A percentile compares a stretch with the other conserved stretches of the same genome.
phyloP scores from a whole-genome alignment of 23 tunicate species.

The Halocynthia aurantium region DNA sequence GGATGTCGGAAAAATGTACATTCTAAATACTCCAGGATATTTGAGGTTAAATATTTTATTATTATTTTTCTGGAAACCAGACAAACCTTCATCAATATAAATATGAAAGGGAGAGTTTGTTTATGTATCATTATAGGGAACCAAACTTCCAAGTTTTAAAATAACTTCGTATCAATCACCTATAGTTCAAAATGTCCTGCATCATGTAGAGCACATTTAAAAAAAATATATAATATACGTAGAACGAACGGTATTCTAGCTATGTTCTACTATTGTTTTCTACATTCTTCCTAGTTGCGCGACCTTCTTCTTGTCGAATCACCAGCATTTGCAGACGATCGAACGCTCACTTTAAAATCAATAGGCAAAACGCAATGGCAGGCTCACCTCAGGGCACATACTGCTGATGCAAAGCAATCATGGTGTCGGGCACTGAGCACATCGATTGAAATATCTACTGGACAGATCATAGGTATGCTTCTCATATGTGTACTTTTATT shows the following conservation, averaged over 20 bases:
- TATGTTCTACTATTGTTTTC: neutral
- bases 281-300: neutral
- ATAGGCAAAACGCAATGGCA: neutral
- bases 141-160: too few relatives aligned
- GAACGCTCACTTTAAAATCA: neutral
- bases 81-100: too few relatives aligned
- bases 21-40: neutral
- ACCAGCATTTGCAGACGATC: constrained; percentile 6
- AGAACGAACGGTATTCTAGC: neutral
- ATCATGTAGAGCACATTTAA: too few relatives aligned
- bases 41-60: constrained; percentile 1
- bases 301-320: neutral
- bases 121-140: too few relatives aligned
- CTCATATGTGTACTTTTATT: too few relatives aligned
- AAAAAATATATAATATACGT: neutral
- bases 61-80: neutral
- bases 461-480: too few relatives aligned
- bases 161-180: too few relatives aligned
- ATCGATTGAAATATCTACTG: too few relatives aligned
- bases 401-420: neutral
- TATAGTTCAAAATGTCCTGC: too few relatives aligned
- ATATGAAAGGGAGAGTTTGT: too few relatives aligned
- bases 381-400: neutral
- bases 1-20: constrained; percentile 7
- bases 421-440: neutral